Conservation (phyloP, 2,113 vertebrate genomes). For the Sigmodon hispidus region DNA sequence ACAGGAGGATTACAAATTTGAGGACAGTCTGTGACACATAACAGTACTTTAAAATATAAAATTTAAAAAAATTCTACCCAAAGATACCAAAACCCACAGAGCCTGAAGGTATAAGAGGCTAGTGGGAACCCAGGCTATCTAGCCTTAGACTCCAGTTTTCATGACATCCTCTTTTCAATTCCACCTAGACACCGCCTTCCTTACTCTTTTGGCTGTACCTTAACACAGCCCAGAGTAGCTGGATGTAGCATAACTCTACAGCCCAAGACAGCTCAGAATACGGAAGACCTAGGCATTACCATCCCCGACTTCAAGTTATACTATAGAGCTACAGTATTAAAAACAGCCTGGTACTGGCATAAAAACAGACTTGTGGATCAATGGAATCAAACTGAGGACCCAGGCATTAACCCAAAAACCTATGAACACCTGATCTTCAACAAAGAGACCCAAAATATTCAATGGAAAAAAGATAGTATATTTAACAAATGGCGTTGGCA, state of each 20-base stretch:
- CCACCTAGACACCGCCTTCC: neutral
- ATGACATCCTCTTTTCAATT: neutral
- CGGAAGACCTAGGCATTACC: neutral
- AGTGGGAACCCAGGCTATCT: neutral
- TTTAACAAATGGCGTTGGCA: no score
- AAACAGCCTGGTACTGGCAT: no score
- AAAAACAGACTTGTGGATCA: no score
- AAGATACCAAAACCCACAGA: neutral
- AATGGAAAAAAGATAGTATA: no score
- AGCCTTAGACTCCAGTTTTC: neutral
- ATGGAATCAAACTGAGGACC: no score
- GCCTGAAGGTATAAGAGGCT: neutral
- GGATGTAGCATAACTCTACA: neutral
- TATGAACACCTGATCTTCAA: no score
- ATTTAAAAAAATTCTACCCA: neutral
- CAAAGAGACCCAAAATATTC: no score
- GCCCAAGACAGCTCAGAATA: neutral
- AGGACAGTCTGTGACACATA: neutral
- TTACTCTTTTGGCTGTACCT: neutral
- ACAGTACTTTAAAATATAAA: neutral
- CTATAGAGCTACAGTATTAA: no score
- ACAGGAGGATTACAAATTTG: neutral
- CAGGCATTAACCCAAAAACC: no score
- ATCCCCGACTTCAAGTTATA: no score
- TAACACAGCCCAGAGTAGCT: neutral